These are phyloP conservation scores for Pipra filicauda DNA, from an alignment of 2,113 vertebrate genomes.

Conservation along the genomic window DNA sequence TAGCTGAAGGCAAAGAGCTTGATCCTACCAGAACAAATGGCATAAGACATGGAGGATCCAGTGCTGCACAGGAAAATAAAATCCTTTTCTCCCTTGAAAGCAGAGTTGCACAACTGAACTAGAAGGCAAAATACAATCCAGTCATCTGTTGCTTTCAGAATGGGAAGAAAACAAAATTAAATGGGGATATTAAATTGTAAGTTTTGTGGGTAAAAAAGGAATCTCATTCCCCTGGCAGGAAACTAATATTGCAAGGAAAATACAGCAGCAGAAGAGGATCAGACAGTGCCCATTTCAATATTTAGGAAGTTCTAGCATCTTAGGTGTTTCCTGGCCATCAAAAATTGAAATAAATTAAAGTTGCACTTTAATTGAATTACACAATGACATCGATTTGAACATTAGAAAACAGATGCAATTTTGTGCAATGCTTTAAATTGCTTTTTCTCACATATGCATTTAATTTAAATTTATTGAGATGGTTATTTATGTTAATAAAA, in stretches of 20 bases:
- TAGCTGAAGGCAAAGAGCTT: conserved; percentile 23
- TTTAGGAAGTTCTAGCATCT: background rate
- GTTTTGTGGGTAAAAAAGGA: background rate
- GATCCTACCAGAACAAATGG: conserved; percentile 47
- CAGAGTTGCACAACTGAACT: background rate
- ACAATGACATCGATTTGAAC: conserved; percentile 55
- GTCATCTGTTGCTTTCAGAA: conserved; percentile 20
- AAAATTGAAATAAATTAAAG: conserved; percentile 33
- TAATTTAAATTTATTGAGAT: conserved; percentile 73
- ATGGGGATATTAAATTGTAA: background rate
- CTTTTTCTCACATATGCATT: conserved; percentile 52
- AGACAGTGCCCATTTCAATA: background rate
- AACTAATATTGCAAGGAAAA: background rate
- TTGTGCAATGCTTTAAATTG: conserved; percentile 63
- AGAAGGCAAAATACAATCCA: conserved; percentile 3
- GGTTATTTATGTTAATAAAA: conserved; percentile 75
- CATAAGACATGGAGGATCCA: background rate
- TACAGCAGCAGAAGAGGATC: background rate
- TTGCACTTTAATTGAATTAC: conserved; percentile 43
- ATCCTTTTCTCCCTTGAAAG: conserved; percentile 6
- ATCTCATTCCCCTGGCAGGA: background rate
- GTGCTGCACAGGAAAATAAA: background rate
- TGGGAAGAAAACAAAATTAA: background rate
- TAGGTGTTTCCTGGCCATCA: background rate
- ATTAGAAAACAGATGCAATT: conserved; percentile 65